A percentile compares a stretch with the other conserved stretches of the same genome.
Evolutionary conservation across 2,888 invertebrate species (phyloP).

Genomic region (Heliconius ethilla): DNA sequence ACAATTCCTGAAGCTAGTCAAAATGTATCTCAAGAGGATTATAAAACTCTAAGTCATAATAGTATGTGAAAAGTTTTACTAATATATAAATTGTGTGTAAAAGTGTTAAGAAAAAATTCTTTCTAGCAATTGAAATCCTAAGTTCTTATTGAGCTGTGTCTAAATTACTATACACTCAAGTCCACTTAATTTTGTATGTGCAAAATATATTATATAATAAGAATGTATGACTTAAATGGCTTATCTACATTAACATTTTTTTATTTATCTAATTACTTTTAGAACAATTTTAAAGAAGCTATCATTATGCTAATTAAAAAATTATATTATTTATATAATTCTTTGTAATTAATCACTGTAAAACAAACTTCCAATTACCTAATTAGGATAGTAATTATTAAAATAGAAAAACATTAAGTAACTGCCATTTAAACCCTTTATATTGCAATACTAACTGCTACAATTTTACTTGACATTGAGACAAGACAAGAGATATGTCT

Average conservation of each 20-base stretch:
- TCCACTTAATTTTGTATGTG: too few relatives aligned
- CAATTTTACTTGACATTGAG: constrained; percentile 8
- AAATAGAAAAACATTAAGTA: constrained; percentile 11
- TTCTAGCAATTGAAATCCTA: too few relatives aligned
- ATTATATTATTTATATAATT: neutral
- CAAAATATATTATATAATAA: neutral
- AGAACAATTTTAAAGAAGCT: neutral
- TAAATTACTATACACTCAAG: too few relatives aligned
- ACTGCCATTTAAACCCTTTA: neutral
- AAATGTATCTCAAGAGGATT: constrained; percentile 64
- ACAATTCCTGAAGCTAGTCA: constrained; percentile 73
- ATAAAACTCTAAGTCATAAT: constrained; percentile 67
- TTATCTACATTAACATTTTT: neutral
- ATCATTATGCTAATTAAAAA: neutral
- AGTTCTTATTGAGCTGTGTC: too few relatives aligned
- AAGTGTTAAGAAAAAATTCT: too few relatives aligned
- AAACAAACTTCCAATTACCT: constrained; percentile 11
- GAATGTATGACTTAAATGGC: neutral
- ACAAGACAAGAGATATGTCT: constrained; percentile 20
- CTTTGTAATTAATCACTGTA: neutral
- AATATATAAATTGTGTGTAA: too few relatives aligned
- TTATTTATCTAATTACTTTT: too few relatives aligned
- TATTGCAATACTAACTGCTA: neutral
- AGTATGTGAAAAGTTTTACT: constrained; percentile 58
- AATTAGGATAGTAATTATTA: neutral